phyloP scores from a whole-genome alignment of 2,113 vertebrate genomes.

The Ptilonorhynchus violaceus region DNA sequence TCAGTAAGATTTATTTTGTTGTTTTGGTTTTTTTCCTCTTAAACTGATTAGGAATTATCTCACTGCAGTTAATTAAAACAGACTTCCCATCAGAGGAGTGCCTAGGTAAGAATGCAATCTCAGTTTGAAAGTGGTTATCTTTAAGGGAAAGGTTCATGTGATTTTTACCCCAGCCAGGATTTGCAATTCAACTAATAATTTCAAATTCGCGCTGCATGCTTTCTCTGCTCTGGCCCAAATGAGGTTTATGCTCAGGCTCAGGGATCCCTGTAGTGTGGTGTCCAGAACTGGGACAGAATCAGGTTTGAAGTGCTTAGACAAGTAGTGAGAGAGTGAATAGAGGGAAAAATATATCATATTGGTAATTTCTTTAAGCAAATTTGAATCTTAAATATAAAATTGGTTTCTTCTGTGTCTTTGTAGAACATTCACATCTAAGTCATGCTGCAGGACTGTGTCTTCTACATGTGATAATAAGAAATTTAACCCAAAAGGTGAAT shows the following conservation, averaged over 20 bases:
- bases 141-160: neutral
- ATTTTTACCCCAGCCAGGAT: neutral
- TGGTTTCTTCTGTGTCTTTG: neutral
- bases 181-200: neutral
- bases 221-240: neutral
- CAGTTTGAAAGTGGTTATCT: neutral
- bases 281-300: neutral
- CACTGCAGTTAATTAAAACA: neutral
- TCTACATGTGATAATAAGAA: neutral
- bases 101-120: neutral
- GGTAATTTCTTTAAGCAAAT: neutral
- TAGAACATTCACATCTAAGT: neutral
- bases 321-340: neutral
- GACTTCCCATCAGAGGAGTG: neutral
- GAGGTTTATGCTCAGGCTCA: neutral
- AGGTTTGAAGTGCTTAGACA: neutral
- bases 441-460: neutral
- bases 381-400: neutral
- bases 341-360: neutral
- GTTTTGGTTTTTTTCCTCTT: neutral
- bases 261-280: neutral
- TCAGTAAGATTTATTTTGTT: neutral
- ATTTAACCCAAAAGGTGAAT: neutral
- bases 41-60: neutral
- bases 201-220: neutral